Evolutionary conservation across 1,140 invertebrate species (phyloP), one percentile per base, ranked within the genome.

Genomic region (Centruroides vittatus): DNA sequence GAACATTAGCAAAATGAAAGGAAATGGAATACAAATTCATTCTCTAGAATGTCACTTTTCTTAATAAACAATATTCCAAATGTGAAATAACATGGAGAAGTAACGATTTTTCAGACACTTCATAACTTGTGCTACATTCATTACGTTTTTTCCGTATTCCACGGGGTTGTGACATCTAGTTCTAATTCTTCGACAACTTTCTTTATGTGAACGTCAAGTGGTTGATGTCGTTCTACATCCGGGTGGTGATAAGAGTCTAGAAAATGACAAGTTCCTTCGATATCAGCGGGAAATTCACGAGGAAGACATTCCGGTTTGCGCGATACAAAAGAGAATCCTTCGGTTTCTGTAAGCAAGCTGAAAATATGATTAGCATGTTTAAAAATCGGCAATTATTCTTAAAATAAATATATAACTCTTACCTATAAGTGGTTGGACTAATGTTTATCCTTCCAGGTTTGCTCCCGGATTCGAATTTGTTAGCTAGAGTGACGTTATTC

Each of bases 351-450:
- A 60, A 93, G 76, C 74, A 84, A 83, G 62, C 89, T 93, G 75
- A 35, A 73, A 71, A 57, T 58, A 46, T 62, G 54, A 59, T 49
- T 47, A 49, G 49, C 49, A 51, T 51, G 34, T 51, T 34, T 51
- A 34, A 51, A 51, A n/a, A n/a, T n/a, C 34, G 12, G 12, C 2
- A 34, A 51, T 51, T 12, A 51, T n/a, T 51, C 12, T n/a, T n/a
- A 51, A n/a, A 34, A 51, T n/a, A 12, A n/a, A 34, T 34, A 51
- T n/a, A 51, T n/a, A 51, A 51, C 3, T 53, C 8, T 86, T 81
- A 94, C 92, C 83, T 78, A 71, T 89, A 85, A 35, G 90, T 94
- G 6, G 88, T 91, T 5, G 91, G 91, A 72, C 91, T 94, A 67
- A 94, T 82, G 73, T 95, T 93, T 69, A 93, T 88, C 73, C 81